Evolutionary conservation across 2,113 vertebrate species (phyloP).

Genomic region (Coracopsis vasa): DNA sequence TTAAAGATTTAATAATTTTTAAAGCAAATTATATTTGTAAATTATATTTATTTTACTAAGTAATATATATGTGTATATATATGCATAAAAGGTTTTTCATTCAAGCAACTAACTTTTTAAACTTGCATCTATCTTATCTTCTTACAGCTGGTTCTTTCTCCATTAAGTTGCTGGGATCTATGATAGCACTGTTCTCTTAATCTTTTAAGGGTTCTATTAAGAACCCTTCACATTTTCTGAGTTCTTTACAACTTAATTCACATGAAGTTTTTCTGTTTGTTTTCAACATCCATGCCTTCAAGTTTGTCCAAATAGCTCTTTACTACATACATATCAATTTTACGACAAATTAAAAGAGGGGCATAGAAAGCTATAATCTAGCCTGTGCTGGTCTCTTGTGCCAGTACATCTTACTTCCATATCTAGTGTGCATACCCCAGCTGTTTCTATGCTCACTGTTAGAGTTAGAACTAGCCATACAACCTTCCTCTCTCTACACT

Average conservation of each 20-base stretch:
- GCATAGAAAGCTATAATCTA: not conserved
- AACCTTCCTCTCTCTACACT: not conserved
- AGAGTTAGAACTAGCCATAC: not conserved
- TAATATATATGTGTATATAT: not conserved
- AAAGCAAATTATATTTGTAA: not conserved
- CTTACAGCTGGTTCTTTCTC: not conserved
- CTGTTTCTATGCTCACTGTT: not conserved
- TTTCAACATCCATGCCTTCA: not conserved
- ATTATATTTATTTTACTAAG: not conserved
- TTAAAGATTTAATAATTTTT: not conserved
- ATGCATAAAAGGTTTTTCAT: not conserved
- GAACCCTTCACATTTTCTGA: not conserved
- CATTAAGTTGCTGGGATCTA: not conserved
- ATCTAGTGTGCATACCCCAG: not conserved
- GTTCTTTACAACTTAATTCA: not conserved
- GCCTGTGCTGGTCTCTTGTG: not conserved
- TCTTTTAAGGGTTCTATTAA: not conserved
- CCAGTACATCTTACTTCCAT: not conserved
- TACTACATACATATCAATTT: not conserved
- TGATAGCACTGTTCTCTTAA: not conserved
- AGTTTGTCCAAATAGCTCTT: not conserved
- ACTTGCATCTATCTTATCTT: not conserved
- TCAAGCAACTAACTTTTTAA: not conserved
- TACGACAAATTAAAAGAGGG: not conserved
- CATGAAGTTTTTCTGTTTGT: not conserved